Base-by-base conservation (phyloP, 2,888 invertebrate species). In the Schizotus pectinicornis region DNA sequence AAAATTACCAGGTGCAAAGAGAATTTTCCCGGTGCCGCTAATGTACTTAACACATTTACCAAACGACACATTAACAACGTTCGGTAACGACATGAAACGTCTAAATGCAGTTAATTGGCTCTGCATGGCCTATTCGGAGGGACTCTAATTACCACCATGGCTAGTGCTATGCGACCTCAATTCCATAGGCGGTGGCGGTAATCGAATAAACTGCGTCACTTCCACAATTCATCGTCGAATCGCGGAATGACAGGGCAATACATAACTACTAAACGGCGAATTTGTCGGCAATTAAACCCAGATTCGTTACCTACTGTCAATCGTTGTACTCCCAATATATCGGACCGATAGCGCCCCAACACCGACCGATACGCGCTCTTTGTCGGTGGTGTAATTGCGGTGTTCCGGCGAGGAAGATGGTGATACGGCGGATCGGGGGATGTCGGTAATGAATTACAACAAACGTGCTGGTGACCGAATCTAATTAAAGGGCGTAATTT, bases 271-370 rank as follows among this genome's bases (percentile, higher is more conserved):
- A 64, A 67, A 66, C 57, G 66, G 61, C 61, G 56, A 66, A 67
- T 69, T 68, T 67, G 65, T 62, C 67, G 69, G 60, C 67, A 69
- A 68, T 70, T 70, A 67, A 66, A 64, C 63, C 51, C 46, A 59
- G 63, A 68, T 67, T 68, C 64, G 63, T 63, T 68, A 63, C 53
- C 59, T 59, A 63, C 62, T 65, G 67, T 67, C 67, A 66, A 67
- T 67, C 37, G 13, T 41, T 41, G 41, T 9, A 41, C 12, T 14
- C 38, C 33, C 30, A 13, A 36, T 30, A 22, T 22, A 22, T 22
- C 22, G 22, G 22, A 22, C 22, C 22, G 22, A 22, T 22, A 22
- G 22, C 22, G 5, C 22, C 5, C 3, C 22, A 22, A 22, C 22
- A 22, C 22, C 3, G 22, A 22, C 3, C 22, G 22, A 22, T 22